Base-by-base conservation (phyloP, 1,140 invertebrate genomes). In the Pomacea maculata region DNA sequence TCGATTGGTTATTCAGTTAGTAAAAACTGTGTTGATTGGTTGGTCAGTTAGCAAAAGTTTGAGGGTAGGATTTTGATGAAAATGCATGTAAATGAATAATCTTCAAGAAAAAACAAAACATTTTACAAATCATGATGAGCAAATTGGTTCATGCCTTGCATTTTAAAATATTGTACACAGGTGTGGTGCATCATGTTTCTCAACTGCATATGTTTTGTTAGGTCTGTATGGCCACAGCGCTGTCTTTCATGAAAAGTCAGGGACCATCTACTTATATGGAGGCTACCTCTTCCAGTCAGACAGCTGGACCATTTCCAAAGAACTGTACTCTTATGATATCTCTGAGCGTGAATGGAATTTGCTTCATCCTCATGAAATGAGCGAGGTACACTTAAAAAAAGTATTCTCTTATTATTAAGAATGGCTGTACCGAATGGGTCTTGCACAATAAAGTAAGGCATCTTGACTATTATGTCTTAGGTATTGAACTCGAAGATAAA, bases 261-360 rank as follows among this genome's bases (percentile, higher is more conserved):
- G 96, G 82, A 96, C 95, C 84, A 93, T 99, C 68, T 99, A 97
- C 88, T 92, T 98, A 0, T 98, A 96, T 91, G 97, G 97, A 55
- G 97, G 97, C 21, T 95, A 96, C 86, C 90, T 94, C 5, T 96
- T 95, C 86, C 93, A 93, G 15, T 92, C 94, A n/a, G 95, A 95
- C 85, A 93, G 93, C 79, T 95, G 95, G 12, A 92, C 74, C 45
- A 78, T 90, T 1, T 89, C 89, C 0, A 79, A 86, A n/a, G 82
- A 86, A 25, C 81, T 89, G 3, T 87, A 83, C 82, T 81, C 86
- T 0, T 86, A 84, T 70, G 85, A 87, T 78, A 71, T 87, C 0
- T 75, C 75, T 1, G 77, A 61, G 0, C 80, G 80, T 29, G 75
- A 81, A 45, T 89, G 86, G 85, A 87, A 85, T 80, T 65, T 86